Evolutionary conservation across 37 sponge, comb jelly and placozoan species (phyloP).

Genomic region (Beroe ovata): DNA sequence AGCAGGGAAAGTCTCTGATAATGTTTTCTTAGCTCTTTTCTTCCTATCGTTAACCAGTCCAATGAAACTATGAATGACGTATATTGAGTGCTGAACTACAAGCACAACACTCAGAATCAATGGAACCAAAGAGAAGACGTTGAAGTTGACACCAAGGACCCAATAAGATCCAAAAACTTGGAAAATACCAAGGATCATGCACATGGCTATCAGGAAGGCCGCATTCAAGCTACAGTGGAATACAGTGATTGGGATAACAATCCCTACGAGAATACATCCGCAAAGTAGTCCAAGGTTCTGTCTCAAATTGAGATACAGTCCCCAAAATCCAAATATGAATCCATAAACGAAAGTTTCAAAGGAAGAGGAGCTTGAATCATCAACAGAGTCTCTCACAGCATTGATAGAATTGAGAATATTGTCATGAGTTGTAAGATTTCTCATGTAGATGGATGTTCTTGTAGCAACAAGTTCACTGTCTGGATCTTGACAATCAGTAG

Average conservation of each 20-base stretch:
- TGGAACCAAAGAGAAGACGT: conserved; percentile 41
- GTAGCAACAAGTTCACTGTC: conserved; percentile 27
- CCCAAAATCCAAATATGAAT: conserved; percentile 67
- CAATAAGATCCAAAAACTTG: conserved; percentile 66
- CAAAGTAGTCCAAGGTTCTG: conserved; percentile 53
- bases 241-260: conserved; percentile 35
- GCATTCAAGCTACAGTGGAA: conserved; percentile 48
- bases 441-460: conserved; percentile 43
- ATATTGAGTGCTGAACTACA: conserved; percentile 45
- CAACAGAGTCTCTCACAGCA: conserved; percentile 37
- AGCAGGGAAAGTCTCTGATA: conserved; percentile 65
- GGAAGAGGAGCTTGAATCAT: conserved; percentile 12
- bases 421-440: conserved; percentile 5
- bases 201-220: conserved; percentile 53
- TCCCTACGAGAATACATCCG: conserved; percentile 49
- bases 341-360: conserved; percentile 53
- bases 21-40: conserved; percentile 57
- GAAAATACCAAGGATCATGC: conserved; percentile 43
- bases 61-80: conserved; percentile 50
- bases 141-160: conserved; percentile 53
- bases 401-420: conserved; percentile 19
- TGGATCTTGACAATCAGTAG: not conserved
- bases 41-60: conserved; percentile 60
- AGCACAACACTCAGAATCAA: conserved; percentile 8
- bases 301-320: conserved; percentile 5